Percentiles rank a stretch among this genome's conserved stretches.
Conservation (phyloP, 2,888 invertebrate genomes). For the Andrena camellia region DNA sequence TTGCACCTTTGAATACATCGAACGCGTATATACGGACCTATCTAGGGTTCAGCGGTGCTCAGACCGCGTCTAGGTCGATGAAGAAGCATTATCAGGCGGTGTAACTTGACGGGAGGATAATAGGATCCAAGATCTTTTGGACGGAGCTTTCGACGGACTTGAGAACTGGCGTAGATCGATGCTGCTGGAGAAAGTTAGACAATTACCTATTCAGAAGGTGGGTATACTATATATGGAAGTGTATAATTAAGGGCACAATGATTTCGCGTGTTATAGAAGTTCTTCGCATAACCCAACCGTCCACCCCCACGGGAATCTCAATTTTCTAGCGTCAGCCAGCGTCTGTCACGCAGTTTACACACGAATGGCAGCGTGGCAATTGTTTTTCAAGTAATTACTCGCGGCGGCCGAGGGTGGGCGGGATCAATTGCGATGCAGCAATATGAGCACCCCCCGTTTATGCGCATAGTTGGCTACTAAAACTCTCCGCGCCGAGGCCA, state of each 20-base stretch:
- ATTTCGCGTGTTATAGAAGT: too few species aligned
- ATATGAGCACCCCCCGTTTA: constrained; percentile 49
- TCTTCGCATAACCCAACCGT: too few species aligned
- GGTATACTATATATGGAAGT: too few species aligned
- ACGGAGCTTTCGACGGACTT: too few species aligned
- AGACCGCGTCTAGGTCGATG: constrained; percentile 21
- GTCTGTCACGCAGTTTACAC: neutral
- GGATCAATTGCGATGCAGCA: neutral
- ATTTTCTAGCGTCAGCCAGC: too few species aligned
- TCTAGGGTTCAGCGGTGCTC: constrained; percentile 69
- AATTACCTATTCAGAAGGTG: too few species aligned
- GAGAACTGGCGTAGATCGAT: too few species aligned
- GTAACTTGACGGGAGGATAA: neutral
- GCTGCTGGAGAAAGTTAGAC: too few species aligned
- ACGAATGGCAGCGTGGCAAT: constrained; percentile 27
- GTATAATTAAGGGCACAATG: too few species aligned
- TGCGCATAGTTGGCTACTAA: constrained; percentile 49
- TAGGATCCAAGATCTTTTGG: neutral
- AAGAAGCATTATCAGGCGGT: neutral
- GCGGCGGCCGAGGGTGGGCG: neutral
- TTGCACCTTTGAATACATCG: constrained; percentile 83
- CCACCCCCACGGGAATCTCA: too few species aligned
- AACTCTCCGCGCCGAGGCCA: constrained; percentile 50
- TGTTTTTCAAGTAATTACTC: constrained; percentile 25
- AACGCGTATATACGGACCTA: constrained; percentile 64